Evolutionary conservation across 2,797 vertebrate species (phyloP).

Genomic region (Chloroceryle inda): DNA sequence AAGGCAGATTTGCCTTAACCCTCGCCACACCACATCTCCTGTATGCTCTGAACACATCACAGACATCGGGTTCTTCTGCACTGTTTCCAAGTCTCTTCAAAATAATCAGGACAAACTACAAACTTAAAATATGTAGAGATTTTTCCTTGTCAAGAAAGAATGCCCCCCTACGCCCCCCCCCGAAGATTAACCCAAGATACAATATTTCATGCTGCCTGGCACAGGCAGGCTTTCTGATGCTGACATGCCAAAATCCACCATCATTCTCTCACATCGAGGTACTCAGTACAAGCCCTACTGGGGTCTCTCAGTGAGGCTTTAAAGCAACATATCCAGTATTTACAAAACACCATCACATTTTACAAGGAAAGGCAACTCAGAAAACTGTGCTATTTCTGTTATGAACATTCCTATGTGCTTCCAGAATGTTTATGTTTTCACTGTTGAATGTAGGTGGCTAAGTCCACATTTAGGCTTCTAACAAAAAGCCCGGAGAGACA

Average conservation of each 20-base stretch:
- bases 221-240: background rate
- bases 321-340: background rate
- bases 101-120: background rate
- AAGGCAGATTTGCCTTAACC: conserved; percentile 38
- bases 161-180: no score
- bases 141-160: background rate
- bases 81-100: background rate
- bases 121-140: rapidly evolving
- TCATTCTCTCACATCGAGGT: background rate
- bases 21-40: background rate
- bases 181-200: background rate
- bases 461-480: background rate
- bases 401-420: background rate
- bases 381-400: background rate
- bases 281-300: background rate
- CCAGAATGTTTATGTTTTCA: background rate
- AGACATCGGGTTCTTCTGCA: background rate
- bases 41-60: rapidly evolving
- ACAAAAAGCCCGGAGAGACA: rapidly evolving
- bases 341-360: background rate
- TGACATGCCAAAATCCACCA: background rate
- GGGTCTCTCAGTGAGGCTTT: background rate
- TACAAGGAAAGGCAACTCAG: background rate
- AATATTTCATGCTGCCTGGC: background rate
- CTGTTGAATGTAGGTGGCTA: background rate